Conservation (phyloP, 2,888 invertebrate species). For the Andrena flavipes region DNA sequence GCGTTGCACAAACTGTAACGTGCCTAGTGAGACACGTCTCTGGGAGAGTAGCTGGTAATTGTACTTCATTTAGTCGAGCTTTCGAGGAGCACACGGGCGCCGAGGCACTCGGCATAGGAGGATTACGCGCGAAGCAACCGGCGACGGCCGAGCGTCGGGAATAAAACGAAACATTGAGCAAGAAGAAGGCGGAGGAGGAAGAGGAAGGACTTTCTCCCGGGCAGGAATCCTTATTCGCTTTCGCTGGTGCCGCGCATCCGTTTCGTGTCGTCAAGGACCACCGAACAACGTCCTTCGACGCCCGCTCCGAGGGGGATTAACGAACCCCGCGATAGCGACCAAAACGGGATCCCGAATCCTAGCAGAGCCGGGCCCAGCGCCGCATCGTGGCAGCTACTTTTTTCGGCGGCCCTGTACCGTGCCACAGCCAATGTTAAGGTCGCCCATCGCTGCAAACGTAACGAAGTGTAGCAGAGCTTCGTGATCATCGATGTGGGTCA, state of each 20-base stretch:
- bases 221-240: slow-evolving; percentile 77
- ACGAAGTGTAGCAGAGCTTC: slow-evolving; percentile 61
- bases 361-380: no score
- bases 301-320: no score
- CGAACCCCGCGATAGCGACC: no score
- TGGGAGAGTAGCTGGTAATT: slow-evolving; percentile 50
- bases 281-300: no score
- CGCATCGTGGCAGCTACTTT: not conserved
- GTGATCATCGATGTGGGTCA: slow-evolving; percentile 74
- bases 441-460: slow-evolving; percentile 53
- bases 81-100: not conserved
- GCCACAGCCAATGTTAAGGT: slow-evolving; percentile 77
- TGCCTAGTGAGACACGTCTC: slow-evolving; percentile 27
- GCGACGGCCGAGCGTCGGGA: slow-evolving; percentile 15
- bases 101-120: not conserved
- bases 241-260: slow-evolving; percentile 73
- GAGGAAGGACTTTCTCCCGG: slow-evolving; percentile 78
- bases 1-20: slow-evolving; percentile 65
- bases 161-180: slow-evolving; percentile 33
- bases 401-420: not conserved
- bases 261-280: slow-evolving; percentile 24
- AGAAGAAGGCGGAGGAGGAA: slow-evolving; percentile 45
- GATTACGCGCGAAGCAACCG: slow-evolving; percentile 1
- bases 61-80: slow-evolving; percentile 34
- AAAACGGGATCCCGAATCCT: no score